These are phyloP conservation scores for Zootoca vivipara DNA, from an alignment of 2,113 vertebrate genomes.

Conservation along the genomic window DNA sequence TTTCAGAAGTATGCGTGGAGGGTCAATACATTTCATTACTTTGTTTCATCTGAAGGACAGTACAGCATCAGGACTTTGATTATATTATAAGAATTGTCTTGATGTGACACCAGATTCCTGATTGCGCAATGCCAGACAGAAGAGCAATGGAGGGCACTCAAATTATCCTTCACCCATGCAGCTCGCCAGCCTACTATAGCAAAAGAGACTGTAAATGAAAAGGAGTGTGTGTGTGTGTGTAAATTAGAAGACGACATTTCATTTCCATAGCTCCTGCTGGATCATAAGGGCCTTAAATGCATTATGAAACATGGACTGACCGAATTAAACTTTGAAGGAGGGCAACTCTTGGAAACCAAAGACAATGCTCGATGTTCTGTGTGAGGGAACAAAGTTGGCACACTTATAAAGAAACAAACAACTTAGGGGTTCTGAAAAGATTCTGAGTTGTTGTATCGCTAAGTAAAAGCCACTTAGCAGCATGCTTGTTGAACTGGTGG, in stretches of 20 bases:
- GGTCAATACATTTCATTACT: conserved; percentile 82
- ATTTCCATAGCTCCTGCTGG: conserved; percentile 38
- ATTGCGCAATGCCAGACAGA: conserved; percentile 64
- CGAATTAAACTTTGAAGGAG: conserved; percentile 47
- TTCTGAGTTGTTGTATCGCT: not conserved
- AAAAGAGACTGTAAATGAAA: conserved; percentile 34
- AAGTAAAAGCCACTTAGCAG: not conserved
- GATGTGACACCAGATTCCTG: conserved; percentile 73
- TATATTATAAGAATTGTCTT: conserved; percentile 75
- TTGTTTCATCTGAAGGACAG: conserved; percentile 79
- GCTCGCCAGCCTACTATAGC: conserved; percentile 16
- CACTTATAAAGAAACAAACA: not conserved
- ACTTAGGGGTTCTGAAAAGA: not conserved
- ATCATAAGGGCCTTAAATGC: conserved; percentile 16
- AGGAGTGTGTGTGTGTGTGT: not conserved
- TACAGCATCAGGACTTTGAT: conserved; percentile 75
- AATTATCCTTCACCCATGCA: conserved; percentile 67
- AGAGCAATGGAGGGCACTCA: conserved; percentile 67
- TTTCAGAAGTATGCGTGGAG: conserved; percentile 71
- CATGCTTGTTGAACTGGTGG: not conserved
- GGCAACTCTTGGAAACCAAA: conserved; percentile 9
- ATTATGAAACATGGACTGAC: conserved; percentile 16
- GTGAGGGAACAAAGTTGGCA: not conserved
- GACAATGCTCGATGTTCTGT: not conserved
- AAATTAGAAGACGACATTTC: conserved; percentile 23